Conservation (phyloP, 2,888 invertebrate species). For the Entomobrya multifasciata region DNA sequence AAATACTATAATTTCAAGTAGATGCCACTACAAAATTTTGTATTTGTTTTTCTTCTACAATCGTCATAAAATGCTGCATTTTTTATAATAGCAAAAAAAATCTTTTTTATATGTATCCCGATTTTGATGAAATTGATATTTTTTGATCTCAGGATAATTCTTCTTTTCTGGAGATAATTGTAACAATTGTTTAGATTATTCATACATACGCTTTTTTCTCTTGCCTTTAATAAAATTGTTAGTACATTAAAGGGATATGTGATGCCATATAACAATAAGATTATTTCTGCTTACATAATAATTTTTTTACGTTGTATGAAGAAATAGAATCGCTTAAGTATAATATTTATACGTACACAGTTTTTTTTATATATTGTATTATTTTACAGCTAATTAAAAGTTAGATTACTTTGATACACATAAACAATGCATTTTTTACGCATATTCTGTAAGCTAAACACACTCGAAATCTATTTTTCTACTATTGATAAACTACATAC, state of each 20-base stretch:
- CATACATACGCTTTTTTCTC: constrained; percentile 32
- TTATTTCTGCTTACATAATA: constrained; percentile 44
- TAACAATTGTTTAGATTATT: constrained; percentile 22
- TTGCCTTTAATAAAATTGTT: constrained; percentile 64
- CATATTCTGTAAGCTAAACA: constrained; percentile 27
- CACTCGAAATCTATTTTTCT: not conserved
- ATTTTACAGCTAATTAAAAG: constrained; percentile 53
- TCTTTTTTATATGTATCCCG: too few species aligned
- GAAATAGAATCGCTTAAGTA: constrained; percentile 68
- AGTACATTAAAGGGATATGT: constrained; percentile 72
- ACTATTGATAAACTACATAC: constrained; percentile 37
- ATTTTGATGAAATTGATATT: constrained; percentile 59
- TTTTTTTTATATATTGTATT: constrained; percentile 32
- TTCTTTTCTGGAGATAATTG: constrained; percentile 46
- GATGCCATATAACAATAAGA: constrained; percentile 64
- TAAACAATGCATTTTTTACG: constrained; percentile 2
- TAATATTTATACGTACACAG: constrained; percentile 22
- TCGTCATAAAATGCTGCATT: constrained; percentile 30
- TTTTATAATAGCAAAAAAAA: constrained; percentile 29
- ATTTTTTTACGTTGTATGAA: constrained; percentile 54
- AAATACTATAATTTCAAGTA: constrained; percentile 36
- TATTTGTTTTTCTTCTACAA: constrained; percentile 35
- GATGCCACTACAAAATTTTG: constrained; percentile 36
- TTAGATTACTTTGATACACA: constrained; percentile 51
- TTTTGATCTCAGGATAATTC: constrained; percentile 33